A percentile compares a stretch with the other conserved stretches of the same genome.
Evolutionary conservation across 2,113 vertebrate species (phyloP).

Genomic region (Sardina pilchardus): DNA sequence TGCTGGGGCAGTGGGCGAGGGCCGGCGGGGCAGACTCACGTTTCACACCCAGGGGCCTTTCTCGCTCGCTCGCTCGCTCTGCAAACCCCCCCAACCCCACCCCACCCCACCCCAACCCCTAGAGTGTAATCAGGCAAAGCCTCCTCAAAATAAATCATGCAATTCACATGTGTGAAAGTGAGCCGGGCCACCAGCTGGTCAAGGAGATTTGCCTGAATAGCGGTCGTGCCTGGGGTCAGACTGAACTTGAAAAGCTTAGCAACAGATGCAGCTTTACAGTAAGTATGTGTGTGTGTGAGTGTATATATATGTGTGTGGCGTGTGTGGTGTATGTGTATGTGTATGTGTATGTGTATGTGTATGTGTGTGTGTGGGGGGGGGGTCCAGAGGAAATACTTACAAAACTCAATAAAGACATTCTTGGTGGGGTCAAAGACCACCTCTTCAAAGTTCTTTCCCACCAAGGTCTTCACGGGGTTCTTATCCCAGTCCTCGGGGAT

Average conservation of each 20-base stretch:
- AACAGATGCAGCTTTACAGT: neutral
- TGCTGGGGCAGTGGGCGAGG: neutral
- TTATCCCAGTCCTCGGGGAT: constrained; percentile 95
- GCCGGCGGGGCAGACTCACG: constrained; percentile 14
- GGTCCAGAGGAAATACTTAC: constrained; percentile 71
- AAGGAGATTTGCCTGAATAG: neutral
- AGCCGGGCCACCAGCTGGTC: neutral
- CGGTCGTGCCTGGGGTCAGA: neutral
- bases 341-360: too few species aligned
- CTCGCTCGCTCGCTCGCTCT: neutral
- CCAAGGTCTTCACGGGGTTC: constrained; percentile 87
- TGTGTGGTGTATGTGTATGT: too few species aligned
- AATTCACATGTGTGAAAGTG: neutral
- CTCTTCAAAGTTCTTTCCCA: constrained; percentile 96
- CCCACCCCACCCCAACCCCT: neutral
- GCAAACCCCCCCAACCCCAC: neutral
- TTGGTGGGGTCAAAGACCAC: constrained; percentile 84
- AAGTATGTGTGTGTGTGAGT: too few species aligned
- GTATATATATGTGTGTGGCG: too few species aligned
- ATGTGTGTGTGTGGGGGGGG: too few species aligned
- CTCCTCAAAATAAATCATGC: constrained; percentile 9
- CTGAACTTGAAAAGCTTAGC: neutral
- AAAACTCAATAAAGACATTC: constrained; percentile 97
- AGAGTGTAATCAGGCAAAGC: constrained; percentile 6
- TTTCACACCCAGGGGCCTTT: constrained; percentile 36